Percentiles rank a stretch among this genome's conserved stretches.
These are phyloP conservation scores for Athene cunicularia DNA, from an alignment of 2,113 vertebrate species.

Conservation along the genomic window DNA sequence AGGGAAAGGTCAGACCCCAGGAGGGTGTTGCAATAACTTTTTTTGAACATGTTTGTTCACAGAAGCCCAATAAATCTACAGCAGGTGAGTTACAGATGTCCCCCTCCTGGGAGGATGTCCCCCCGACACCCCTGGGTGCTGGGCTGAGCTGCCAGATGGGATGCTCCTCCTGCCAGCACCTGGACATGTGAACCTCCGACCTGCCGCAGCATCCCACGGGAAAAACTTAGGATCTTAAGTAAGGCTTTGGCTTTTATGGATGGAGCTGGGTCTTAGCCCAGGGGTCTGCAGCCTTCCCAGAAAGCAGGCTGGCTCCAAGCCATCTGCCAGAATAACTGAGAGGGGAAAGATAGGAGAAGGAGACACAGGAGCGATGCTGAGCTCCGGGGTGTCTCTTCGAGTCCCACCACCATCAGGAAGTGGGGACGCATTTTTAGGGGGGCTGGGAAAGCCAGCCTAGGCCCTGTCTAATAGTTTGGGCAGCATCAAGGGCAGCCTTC, in stretches of 20 bases:
- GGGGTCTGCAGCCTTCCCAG: neutral
- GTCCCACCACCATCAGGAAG: too few relatives aligned
- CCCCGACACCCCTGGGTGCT: neutral
- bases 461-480: neutral
- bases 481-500: neutral
- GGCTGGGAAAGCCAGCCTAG: neutral
- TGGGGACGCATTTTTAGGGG: neutral
- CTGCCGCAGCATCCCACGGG: neutral
- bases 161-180: neutral
- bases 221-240: neutral
- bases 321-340: neutral
- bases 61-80: neutral
- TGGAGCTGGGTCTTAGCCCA: neutral
- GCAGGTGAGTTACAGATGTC: neutral
- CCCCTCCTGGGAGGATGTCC: neutral
- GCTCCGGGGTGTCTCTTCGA: neutral
- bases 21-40: neutral
- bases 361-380: neutral
- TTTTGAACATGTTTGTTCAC: neutral
- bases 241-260: neutral
- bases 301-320: neutral
- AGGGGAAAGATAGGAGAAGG: neutral
- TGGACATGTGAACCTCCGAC: neutral
- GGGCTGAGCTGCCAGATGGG: neutral
- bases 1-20: too few relatives aligned